A percentile compares a stretch with the other conserved stretches of the same genome.
These are phyloP conservation scores for Dascyllus trimaculatus DNA, from an alignment of 2,113 vertebrate genomes.

Conservation along the genomic window DNA sequence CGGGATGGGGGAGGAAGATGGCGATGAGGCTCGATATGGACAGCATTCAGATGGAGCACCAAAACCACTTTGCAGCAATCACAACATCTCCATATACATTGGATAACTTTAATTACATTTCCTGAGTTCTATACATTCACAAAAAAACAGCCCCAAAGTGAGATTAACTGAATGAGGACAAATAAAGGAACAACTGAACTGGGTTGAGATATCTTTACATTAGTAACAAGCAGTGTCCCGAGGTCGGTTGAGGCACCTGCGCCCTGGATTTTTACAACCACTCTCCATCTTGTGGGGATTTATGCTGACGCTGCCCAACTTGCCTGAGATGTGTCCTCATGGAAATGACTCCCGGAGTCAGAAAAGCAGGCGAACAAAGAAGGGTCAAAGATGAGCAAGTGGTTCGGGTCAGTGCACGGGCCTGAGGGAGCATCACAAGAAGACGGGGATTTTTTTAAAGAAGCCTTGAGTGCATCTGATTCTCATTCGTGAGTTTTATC, in stretches of 20 bases:
- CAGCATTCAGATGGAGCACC: constrained; percentile 13
- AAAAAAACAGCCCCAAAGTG: constrained; percentile 3
- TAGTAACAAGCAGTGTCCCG: neutral
- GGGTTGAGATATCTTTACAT: constrained; percentile 12
- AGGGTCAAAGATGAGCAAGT: constrained; percentile 49
- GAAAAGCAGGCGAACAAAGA: neutral
- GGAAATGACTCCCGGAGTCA: constrained; percentile 18
- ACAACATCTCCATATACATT: neutral
- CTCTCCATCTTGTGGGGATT: constrained; percentile 61
- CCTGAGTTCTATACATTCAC: neutral
- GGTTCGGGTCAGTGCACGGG: constrained; percentile 17
- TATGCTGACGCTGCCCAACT: constrained; percentile 67
- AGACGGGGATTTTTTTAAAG: neutral
- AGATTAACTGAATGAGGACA: neutral
- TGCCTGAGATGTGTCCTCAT: constrained; percentile 36
- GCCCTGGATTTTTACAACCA: constrained; percentile 64
- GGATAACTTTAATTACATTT: neutral
- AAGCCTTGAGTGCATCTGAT: neutral
- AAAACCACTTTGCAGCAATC: neutral
- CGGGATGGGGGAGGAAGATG: constrained; percentile 43
- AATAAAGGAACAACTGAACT: constrained; percentile 12
- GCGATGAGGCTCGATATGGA: constrained; percentile 23
- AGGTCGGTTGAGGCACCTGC: constrained; percentile 49
- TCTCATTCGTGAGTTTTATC: neutral
- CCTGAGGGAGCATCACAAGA: constrained; percentile 4